Evolutionary conservation across 1,140 invertebrate genomes (phyloP), one percentile per base, ranked within the genome.

Genomic region (Mamestra configurata): DNA sequence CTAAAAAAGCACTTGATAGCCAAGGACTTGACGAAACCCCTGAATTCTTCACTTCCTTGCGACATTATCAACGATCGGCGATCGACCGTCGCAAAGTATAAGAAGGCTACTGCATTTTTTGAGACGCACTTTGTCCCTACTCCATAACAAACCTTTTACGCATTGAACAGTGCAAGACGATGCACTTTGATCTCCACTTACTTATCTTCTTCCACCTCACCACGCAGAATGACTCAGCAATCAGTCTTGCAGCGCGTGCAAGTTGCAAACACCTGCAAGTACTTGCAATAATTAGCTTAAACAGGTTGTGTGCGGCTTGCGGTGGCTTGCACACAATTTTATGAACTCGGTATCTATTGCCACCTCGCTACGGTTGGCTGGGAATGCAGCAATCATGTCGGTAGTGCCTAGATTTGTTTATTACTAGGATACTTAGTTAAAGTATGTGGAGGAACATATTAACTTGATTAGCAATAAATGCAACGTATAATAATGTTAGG

Each of bases 271-370:
- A 57, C 49, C 49, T 18, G 51, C 51, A 55, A 7, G 49, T 18
- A 53, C n/a, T 53, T 53, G 51, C 18, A 53, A 53, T 20, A 55
- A 55, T 59, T 59, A 59, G 10, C 18, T 35, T 15, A 59, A 59
- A 59, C 57, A 31, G 57, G 57, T 59, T 55, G 20, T 55, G 10
- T 55, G 51, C 20, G 13, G 22, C 22, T 59, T 59, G 57, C 24
- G 57, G 51, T 53, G n/a, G 57, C 57, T 59, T 59, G 57, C 57
- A 59, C 57, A 59, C 15, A 49, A 10, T 22, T 53, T 53, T 53
- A 53, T 53, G n/a, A 20, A 53, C 51, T 59, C 24, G 24, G 13
- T 59, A 59, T 27, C 57, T 59, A 59, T 59, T 22, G 51, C 51
- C 57, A 59, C 27, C 10, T 59, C 15, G 51, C 18, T 10, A 59